Percentiles rank a stretch among this genome's conserved stretches.
Evolutionary conservation across 2,113 vertebrate genomes (phyloP).

Genomic region (Osmerus mordax): DNA sequence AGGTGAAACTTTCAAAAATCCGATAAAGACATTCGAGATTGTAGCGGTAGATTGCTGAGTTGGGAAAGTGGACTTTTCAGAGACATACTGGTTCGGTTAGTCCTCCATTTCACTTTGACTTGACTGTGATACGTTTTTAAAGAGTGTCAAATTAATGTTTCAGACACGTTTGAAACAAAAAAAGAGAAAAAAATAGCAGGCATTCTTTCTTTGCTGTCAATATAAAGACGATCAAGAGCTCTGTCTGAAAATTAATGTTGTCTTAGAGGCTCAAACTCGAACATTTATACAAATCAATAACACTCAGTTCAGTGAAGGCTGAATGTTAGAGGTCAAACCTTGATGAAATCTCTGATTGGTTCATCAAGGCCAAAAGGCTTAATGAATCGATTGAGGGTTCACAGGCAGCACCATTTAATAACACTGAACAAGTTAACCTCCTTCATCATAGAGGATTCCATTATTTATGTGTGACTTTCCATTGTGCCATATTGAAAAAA

Average conservation of each 20-base stretch:
- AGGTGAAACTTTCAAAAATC: too few relatives aligned
- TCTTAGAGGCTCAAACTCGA: slow-evolving; percentile 47
- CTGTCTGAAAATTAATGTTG: slow-evolving; percentile 43
- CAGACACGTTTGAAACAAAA: slow-evolving; percentile 7
- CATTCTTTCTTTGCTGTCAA: background rate
- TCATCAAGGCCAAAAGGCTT: slow-evolving; percentile 65
- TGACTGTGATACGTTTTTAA: background rate
- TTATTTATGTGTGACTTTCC: slow-evolving; percentile 73
- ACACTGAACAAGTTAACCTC: slow-evolving; percentile 61
- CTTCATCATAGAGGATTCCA: slow-evolving; percentile 71
- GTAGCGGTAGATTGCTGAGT: too few relatives aligned
- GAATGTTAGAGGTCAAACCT: slow-evolving; percentile 65
- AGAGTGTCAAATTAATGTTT: background rate
- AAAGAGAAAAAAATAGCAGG: slow-evolving; percentile 38
- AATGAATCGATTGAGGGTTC: slow-evolving; percentile 64
- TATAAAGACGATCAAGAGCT: slow-evolving; percentile 4
- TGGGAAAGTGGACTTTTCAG: background rate
- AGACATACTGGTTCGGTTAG: background rate
- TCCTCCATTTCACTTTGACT: background rate
- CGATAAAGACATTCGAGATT: too few relatives aligned
- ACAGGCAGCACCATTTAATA: slow-evolving; percentile 54
- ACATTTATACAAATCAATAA: slow-evolving; percentile 56
- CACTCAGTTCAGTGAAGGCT: slow-evolving; percentile 39
- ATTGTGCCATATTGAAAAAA: slow-evolving; percentile 66
- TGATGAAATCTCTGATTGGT: slow-evolving; percentile 57